Evolutionary conservation across 2,888 invertebrate genomes (phyloP).

Genomic region (Stenchaetothrips biformis): DNA sequence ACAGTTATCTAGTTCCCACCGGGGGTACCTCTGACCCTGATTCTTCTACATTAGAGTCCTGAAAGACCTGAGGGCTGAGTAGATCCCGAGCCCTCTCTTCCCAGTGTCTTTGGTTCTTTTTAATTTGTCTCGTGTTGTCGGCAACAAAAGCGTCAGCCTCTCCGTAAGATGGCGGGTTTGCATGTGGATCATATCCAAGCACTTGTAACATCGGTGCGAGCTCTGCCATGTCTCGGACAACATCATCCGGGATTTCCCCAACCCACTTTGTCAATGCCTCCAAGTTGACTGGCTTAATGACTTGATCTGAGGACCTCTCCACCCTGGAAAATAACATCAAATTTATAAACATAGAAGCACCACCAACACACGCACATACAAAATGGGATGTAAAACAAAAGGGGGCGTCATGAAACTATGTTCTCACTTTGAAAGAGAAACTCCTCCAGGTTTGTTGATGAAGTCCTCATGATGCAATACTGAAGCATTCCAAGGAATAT

Average conservation of each 20-base stretch:
- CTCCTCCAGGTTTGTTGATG: conserved; percentile 92
- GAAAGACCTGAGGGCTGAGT: conserved; percentile 30
- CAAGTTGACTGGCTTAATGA: conserved; percentile 94
- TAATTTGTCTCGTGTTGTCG: conserved; percentile 53
- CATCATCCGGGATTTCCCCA: conserved; percentile 83
- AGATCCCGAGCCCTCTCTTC: conserved; percentile 38
- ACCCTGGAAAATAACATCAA: conserved; percentile 58
- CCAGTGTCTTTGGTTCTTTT: conserved; percentile 38
- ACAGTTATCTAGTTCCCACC: neutral
- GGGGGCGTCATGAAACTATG: conserved; percentile 12
- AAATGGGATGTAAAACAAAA: neutral
- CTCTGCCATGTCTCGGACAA: conserved; percentile 84
- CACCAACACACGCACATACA: conserved; percentile 28
- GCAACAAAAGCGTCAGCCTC: conserved; percentile 71
- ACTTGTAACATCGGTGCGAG: conserved; percentile 83
- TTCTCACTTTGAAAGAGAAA: conserved; percentile 87
- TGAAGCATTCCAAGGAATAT: conserved; percentile 90
- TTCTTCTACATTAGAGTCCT: neutral
- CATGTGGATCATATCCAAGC: conserved; percentile 81
- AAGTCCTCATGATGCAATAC: conserved; percentile 96
- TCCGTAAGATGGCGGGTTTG: conserved; percentile 94
- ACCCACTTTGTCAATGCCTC: conserved; percentile 94
- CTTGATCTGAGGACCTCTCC: conserved; percentile 96
- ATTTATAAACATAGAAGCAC: conserved; percentile 7
- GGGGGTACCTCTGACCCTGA: neutral